Evolutionary conservation across 2,888 invertebrate species (phyloP).

Genomic region (Nephrotoma appendiculata): DNA sequence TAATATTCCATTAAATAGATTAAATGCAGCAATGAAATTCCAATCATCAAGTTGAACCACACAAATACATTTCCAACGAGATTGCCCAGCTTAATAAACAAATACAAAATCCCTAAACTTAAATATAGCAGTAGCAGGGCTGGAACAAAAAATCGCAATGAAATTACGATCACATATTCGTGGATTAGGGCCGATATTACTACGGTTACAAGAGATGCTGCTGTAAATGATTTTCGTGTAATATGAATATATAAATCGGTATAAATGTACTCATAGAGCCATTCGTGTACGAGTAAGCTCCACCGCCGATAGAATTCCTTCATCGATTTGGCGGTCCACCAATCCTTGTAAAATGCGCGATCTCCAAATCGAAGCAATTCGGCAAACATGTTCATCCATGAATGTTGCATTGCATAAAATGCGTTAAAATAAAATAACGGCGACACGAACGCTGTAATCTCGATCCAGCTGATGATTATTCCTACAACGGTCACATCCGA

Average conservation of each 20-base stretch:
- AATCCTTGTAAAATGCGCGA: constrained; percentile 73
- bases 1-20: background rate
- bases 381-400: constrained; percentile 83
- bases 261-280: constrained; percentile 84
- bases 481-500: constrained; percentile 43
- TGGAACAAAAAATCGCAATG: constrained; percentile 76
- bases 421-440: constrained; percentile 48
- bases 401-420: constrained; percentile 79
- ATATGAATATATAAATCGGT: constrained; percentile 43
- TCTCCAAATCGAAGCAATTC: constrained; percentile 81
- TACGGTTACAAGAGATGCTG: constrained; percentile 45
- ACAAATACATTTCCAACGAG: background rate
- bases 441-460: background rate
- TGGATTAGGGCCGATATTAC: constrained; percentile 68
- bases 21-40: background rate
- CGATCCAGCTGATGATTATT: constrained; percentile 32
- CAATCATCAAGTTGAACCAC: background rate
- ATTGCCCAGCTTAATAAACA: constrained; percentile 26
- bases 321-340: constrained; percentile 84
- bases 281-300: constrained; percentile 91
- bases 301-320: constrained; percentile 75
- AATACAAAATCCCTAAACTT: constrained; percentile 43
- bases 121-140: constrained; percentile 62
- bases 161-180: constrained; percentile 61
- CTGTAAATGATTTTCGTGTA: constrained; percentile 30